Conservation (phyloP, 2,113 vertebrate species). For the Irena cyanogastra region DNA sequence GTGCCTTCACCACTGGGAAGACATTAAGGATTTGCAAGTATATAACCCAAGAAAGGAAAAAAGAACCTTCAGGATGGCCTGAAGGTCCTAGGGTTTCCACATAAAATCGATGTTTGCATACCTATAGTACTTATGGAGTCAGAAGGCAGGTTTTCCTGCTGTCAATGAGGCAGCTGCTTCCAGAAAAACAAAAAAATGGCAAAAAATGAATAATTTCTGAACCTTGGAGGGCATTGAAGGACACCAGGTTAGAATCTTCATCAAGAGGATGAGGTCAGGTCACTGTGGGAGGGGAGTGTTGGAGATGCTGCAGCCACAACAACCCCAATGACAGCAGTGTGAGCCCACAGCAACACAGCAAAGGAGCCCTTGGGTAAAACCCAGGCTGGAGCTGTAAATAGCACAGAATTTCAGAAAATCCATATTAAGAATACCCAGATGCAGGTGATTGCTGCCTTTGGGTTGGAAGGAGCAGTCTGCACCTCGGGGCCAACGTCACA, state of each 20-base stretch:
- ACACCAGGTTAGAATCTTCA: neutral
- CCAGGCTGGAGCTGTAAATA: neutral
- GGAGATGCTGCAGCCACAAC: neutral
- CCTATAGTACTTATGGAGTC: fast-evolving
- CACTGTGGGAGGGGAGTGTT: fast-evolving
- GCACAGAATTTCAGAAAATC: neutral
- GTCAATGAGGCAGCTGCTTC: neutral
- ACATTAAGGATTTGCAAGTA: neutral
- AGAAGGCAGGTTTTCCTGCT: neutral
- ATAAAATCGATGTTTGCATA: neutral
- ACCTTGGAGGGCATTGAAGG: neutral
- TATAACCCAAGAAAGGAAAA: neutral
- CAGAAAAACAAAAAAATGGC: neutral
- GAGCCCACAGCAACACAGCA: neutral
- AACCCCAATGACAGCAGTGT: fast-evolving
- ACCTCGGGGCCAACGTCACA: fast-evolving
- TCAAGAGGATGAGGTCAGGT: fast-evolving
- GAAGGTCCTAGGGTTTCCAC: neutral
- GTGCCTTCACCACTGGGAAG: neutral
- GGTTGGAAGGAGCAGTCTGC: neutral
- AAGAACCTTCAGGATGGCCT: neutral
- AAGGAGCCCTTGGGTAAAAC: neutral
- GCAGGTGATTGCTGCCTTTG: neutral
- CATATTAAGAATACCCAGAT: neutral
- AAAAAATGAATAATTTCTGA: neutral